These are phyloP conservation scores for Peucedramus taeniatus DNA, from an alignment of 2,113 vertebrate genomes.

Conservation along the genomic window DNA sequence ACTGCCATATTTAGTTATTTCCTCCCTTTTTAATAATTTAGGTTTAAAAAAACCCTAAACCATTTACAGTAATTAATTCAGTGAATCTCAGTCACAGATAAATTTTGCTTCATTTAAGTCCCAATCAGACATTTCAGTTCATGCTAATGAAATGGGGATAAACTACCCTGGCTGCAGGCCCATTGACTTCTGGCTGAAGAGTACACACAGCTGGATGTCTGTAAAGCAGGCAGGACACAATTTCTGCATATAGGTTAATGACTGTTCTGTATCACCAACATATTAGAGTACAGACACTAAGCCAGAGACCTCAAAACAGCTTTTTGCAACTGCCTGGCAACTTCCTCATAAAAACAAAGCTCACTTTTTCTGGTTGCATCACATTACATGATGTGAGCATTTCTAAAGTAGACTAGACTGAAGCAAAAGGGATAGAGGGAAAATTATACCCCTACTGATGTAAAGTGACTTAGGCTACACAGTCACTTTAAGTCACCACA, in stretches of 20 bases:
- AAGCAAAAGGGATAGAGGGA: not conserved
- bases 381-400: not conserved
- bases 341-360: not conserved
- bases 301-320: not conserved
- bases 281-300: not conserved
- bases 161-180: not conserved
- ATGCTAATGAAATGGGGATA: not conserved
- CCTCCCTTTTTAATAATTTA: not conserved
- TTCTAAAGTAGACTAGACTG: not conserved
- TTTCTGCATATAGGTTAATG: conserved; percentile 41
- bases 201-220: conserved; percentile 24
- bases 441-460: not conserved
- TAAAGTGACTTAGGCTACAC: not conserved
- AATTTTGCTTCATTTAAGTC: not conserved
- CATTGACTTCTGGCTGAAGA: conserved; percentile 5
- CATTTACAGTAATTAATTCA: not conserved
- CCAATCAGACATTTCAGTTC: not conserved
- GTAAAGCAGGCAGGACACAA: conserved; percentile 9
- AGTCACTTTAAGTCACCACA: not conserved
- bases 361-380: not conserved
- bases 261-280: not conserved
- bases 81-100: not conserved
- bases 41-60: not conserved
- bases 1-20: not conserved
- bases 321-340: not conserved